These are phyloP conservation scores for Anabacerthia variegaticeps DNA, from an alignment of 2,797 vertebrate genomes.

Conservation along the genomic window DNA sequence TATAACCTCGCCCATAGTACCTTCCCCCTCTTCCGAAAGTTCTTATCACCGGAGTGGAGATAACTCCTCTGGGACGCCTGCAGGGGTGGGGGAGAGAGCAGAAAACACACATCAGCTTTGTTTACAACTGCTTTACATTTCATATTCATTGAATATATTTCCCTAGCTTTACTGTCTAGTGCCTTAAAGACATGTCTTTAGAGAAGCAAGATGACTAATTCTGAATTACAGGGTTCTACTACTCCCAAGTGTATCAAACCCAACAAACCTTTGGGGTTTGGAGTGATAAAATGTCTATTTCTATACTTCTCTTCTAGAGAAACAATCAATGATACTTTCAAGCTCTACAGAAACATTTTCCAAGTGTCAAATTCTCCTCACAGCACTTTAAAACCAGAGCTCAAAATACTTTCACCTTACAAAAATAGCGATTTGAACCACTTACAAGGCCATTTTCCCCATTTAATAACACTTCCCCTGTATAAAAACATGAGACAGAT, in stretches of 20 bases:
- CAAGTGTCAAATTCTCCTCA: neutral
- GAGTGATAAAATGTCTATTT: neutral
- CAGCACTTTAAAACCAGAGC: neutral
- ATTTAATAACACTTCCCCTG: neutral
- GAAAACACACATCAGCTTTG: neutral
- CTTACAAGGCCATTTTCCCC: neutral
- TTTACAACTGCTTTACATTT: neutral
- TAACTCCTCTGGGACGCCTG: conserved; percentile 90
- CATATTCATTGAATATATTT: neutral
- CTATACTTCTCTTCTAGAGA: neutral
- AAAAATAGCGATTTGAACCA: neutral
- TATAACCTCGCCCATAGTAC: conserved; percentile 86
- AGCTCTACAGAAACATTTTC: neutral
- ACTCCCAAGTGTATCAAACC: neutral
- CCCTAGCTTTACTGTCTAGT: neutral
- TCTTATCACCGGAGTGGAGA: conserved; percentile 92
- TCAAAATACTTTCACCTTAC: neutral
- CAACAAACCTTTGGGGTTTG: neutral
- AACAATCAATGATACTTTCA: neutral
- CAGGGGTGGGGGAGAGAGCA: neutral
- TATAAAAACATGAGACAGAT: neutral
- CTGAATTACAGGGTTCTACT: neutral
- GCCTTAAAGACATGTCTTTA: neutral
- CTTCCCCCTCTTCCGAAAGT: conserved; percentile 91
- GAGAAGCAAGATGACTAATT: neutral